Evolutionary conservation across 2,888 invertebrate species (phyloP), one percentile per base, ranked within the genome.

Genomic region (Acleris laterana): DNA sequence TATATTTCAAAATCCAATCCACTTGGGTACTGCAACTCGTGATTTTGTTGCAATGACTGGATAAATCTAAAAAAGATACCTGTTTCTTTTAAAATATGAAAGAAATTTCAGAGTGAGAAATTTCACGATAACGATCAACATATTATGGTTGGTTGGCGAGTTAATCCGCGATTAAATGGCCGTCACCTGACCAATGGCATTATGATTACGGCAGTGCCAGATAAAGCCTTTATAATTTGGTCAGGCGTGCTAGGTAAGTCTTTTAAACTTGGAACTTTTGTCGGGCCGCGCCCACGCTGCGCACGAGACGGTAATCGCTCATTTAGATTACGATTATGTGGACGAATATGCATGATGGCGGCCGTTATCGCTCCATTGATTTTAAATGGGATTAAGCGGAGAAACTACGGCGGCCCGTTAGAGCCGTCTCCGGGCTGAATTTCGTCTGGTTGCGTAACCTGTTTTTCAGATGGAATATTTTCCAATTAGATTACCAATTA

Each of bases 301-400:
- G 78, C 78, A 75, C 80, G 74, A 74, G 80, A 77, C 82, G 77
- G 80, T 90, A 91, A 92, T 90, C 90, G 87, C 80, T 89, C 88
- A 87, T 89, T 88, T 80, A 83, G 84, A 87, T 89, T 88, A 88
- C 82, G 81, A 85, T 88, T 89, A 87, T 82, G 77, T 80, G 78
- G 78, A 86, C 80, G 87, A 87, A 88, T 88, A 88, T 85, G 84
- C 82, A 86, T 87, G 85, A 88, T 74, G 85, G 74, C 68, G 71
- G 75, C 78, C 77, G 79, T 85, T 89, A 89, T 87, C 88, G 81
- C 80, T 72, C 80, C 86, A 87, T 89, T 89, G 86, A 81, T 82
- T 84, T 77, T 79, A 78, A 89, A 88, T 86, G 79, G 84, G 82
- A 88, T 90, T 84, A 85, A 74, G 78, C 74, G 78, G 81, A 77